A percentile compares a stretch with the other conserved stretches of the same genome.
Conservation (phyloP, 2,797 vertebrate species). For the Setipinna tenuifilis region DNA sequence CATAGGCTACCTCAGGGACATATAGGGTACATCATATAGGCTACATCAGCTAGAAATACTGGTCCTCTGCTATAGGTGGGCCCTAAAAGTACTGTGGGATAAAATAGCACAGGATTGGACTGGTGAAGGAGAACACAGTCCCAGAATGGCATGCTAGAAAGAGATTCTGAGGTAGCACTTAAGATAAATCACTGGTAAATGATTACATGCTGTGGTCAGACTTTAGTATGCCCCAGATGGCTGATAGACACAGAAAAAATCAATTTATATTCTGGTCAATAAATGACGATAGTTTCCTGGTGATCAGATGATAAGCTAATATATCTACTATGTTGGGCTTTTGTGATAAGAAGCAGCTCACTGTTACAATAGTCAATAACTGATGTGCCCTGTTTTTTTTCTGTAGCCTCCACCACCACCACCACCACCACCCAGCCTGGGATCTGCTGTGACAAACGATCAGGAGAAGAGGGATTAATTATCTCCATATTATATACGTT, state of each 20-base stretch:
- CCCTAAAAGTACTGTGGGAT: too few species aligned
- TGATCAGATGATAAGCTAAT: conserved; percentile 28
- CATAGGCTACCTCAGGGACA: too few species aligned
- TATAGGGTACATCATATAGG: too few species aligned
- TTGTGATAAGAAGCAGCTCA: not conserved
- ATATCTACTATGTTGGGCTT: not conserved
- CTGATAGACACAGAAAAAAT: not conserved
- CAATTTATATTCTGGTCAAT: not conserved
- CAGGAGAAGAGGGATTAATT: conserved; percentile 8
- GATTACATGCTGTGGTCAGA: not conserved
- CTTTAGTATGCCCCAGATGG: not conserved
- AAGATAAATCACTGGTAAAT: not conserved
- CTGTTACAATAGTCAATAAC: not conserved
- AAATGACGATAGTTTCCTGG: not conserved
- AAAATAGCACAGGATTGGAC: too few species aligned
- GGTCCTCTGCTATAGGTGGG: too few species aligned
- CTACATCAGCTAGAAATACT: too few species aligned
- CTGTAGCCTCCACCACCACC: not conserved
- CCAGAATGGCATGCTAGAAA: too few species aligned
- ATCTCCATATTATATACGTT: not conserved
- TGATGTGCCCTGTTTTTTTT: not conserved
- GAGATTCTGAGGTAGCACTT: not conserved
- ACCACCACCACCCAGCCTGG: conserved; percentile 11
- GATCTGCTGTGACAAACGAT: not conserved
- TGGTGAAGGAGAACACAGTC: too few species aligned